Conservation (phyloP, 2,797 vertebrate species). For the Crypturellus tataupa region DNA sequence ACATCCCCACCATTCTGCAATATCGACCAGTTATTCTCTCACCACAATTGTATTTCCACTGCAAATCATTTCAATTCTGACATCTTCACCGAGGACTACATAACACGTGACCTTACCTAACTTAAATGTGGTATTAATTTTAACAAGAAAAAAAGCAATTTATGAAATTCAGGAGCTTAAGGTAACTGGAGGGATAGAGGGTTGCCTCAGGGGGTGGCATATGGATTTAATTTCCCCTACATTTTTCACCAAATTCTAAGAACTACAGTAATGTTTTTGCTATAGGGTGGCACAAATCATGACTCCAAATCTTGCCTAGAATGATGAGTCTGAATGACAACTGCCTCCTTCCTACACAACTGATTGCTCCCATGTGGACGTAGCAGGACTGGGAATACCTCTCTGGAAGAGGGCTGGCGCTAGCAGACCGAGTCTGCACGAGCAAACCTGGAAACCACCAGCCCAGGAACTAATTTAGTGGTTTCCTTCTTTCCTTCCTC, state of each 20-base stretch:
- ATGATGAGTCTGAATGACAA: neutral
- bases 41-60: slow-evolving; percentile 6
- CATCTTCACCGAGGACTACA: slow-evolving; percentile 57
- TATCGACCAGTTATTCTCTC: slow-evolving; percentile 6
- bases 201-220: slow-evolving; percentile 59
- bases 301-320: neutral
- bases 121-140: slow-evolving; percentile 77
- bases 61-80: slow-evolving; percentile 51
- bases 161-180: slow-evolving; percentile 77
- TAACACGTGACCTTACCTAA: slow-evolving; percentile 71
- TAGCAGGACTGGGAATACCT: neutral
- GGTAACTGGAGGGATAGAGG: slow-evolving; percentile 55
- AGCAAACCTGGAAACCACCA: neutral
- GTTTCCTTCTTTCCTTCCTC: neutral
- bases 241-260: slow-evolving; percentile 70
- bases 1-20: neutral
- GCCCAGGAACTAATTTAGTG: neutral
- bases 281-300: slow-evolving; percentile 4
- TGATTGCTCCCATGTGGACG: neutral
- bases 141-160: slow-evolving; percentile 44
- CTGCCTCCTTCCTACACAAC: neutral
- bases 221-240: slow-evolving; percentile 71
- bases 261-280: slow-evolving; percentile 33
- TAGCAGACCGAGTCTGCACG: neutral
- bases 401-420: neutral